Percentiles rank a stretch among this genome's conserved stretches.
These are phyloP conservation scores for Halcyon chelicuti DNA, from an alignment of 2,797 vertebrate genomes.

Conservation along the genomic window DNA sequence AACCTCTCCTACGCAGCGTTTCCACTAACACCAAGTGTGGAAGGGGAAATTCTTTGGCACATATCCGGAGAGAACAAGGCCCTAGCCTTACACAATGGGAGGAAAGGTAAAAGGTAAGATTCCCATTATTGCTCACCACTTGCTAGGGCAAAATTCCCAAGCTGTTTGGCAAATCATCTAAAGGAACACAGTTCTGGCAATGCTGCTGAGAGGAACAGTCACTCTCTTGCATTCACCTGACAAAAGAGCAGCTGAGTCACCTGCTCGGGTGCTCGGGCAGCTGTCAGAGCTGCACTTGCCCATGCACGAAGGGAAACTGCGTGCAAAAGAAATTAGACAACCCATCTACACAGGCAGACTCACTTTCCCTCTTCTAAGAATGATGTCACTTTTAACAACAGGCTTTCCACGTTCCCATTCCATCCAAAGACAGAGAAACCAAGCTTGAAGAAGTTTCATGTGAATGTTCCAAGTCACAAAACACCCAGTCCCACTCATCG, in stretches of 20 bases:
- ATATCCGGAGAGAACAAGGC: not conserved
- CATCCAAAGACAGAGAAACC: not conserved
- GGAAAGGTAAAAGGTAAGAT: not conserved
- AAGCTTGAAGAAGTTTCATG: not conserved
- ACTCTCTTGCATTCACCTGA: not conserved
- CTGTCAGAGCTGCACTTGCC: not conserved
- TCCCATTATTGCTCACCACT: not conserved
- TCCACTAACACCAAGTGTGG: not conserved
- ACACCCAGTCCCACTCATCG: not conserved
- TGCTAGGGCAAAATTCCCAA: not conserved
- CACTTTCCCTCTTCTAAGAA: not conserved
- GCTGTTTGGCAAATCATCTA: not conserved
- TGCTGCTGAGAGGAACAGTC: not conserved
- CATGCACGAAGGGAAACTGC: not conserved
- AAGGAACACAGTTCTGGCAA: not conserved
- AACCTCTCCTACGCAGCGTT: not conserved
- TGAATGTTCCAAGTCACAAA: not conserved
- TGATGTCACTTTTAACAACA: not conserved
- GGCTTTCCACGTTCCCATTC: not conserved
- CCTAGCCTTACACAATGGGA: not conserved
- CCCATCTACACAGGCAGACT: not conserved
- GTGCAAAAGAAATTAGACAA: not conserved
- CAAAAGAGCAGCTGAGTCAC: not conserved
- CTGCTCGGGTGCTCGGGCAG: not conserved
- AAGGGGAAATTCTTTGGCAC: not conserved